A percentile compares a stretch with the other conserved stretches of the same genome.
These are phyloP conservation scores for Drosophila mojavensis DNA, from an alignment of 1,140 invertebrate genomes.

Conservation along the genomic window DNA sequence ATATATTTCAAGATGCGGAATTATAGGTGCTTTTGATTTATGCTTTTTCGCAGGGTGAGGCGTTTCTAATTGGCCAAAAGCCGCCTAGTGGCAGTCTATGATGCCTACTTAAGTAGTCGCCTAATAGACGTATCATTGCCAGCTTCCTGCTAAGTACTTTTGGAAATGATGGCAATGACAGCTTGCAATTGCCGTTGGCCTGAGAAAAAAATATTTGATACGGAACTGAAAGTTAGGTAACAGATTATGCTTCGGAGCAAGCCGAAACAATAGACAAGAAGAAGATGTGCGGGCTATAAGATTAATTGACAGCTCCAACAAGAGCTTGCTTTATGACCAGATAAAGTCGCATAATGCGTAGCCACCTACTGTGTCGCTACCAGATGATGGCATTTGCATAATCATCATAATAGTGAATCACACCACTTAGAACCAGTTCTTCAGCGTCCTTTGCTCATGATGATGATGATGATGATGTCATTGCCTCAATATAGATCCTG, in stretches of 20 bases:
- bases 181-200: conserved; percentile 7
- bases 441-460: conserved; percentile 28
- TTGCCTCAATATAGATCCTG: conserved; percentile 46
- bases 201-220: conserved; percentile 26
- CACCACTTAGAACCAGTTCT: conserved; percentile 17
- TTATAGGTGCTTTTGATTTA: conserved; percentile 64
- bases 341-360: conserved; percentile 9
- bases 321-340: not conserved
- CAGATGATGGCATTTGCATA: conserved; percentile 4
- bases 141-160: conserved; percentile 30
- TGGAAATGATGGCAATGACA: conserved; percentile 26
- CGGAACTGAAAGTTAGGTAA: conserved; percentile 33
- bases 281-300: conserved; percentile 19
- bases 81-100: conserved; percentile 28
- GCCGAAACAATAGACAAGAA: not conserved
- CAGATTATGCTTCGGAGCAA: not conserved
- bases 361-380: conserved; percentile 22
- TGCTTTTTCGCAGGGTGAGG: conserved; percentile 50
- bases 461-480: conserved; percentile 36
- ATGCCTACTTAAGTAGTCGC: conserved; percentile 66
- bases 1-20: conserved; percentile 38
- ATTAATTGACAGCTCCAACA: conserved; percentile 22
- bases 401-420: conserved; percentile 22
- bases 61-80: conserved; percentile 65
- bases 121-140: conserved; percentile 55